Percentiles rank a stretch among this genome's conserved stretches.
These are phyloP conservation scores for Nyctalus aviator DNA, from an alignment of 2,797 vertebrate species.

Conservation along the genomic window DNA sequence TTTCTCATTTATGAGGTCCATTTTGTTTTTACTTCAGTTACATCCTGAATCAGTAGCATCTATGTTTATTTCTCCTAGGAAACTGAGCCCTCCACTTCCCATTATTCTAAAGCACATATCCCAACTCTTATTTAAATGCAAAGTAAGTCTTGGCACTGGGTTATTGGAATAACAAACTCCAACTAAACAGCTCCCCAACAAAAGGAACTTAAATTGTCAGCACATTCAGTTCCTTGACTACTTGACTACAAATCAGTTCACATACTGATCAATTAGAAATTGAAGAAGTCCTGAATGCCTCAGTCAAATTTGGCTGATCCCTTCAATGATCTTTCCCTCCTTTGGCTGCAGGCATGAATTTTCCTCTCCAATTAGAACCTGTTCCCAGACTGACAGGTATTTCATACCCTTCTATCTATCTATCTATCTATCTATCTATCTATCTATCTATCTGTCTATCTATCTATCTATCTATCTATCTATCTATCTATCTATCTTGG, in stretches of 20 bases:
- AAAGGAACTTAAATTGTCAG: not conserved
- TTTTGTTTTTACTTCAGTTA: constrained; percentile 62
- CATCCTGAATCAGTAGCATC: not conserved
- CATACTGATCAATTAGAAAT: not conserved
- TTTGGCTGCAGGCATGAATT: not conserved
- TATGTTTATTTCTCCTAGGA: constrained; percentile 27
- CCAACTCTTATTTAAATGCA: constrained; percentile 31
- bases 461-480: no score
- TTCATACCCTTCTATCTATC: not conserved
- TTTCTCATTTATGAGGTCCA: constrained; percentile 43
- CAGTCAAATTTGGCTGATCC: not conserved
- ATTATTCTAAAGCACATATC: constrained; percentile 11
- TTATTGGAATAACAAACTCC: constrained; percentile 1
- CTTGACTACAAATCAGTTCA: not conserved
- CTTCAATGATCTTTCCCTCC: not conserved
- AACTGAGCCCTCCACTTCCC: not conserved
- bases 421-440: no score
- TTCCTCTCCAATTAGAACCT: not conserved
- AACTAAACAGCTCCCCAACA: not conserved
- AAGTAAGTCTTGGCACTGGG: not conserved
- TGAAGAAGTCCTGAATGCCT: not conserved
- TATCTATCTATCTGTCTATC: no score
- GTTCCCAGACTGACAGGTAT: not conserved
- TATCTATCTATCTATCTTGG: not conserved
- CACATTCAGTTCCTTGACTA: not conserved